Evolutionary conservation across 2,113 vertebrate genomes (phyloP).

Genomic region (Nestor notabilis): DNA sequence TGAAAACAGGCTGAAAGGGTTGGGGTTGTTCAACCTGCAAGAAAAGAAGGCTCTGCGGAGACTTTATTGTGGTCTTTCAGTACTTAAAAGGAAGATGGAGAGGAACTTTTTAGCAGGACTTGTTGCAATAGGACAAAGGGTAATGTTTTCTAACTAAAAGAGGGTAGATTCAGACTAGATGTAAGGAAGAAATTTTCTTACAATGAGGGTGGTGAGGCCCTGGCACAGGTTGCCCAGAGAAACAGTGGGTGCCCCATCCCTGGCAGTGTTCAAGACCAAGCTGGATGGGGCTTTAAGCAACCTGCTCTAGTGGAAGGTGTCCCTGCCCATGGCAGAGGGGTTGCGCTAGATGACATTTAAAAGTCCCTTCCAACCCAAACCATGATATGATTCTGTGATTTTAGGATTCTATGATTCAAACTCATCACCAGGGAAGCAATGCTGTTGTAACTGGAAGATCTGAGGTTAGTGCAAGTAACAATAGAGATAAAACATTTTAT

Average conservation of each 20-base stretch:
- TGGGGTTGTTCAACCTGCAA: not conserved
- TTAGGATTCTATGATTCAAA: not conserved
- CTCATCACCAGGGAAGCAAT: not conserved
- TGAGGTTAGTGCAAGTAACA: not conserved
- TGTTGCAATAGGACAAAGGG: not conserved
- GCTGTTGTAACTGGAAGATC: not conserved
- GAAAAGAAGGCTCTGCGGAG: not conserved
- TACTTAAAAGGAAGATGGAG: not conserved
- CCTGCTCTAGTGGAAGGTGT: not conserved
- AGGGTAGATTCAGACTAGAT: not conserved
- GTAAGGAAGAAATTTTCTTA: not conserved
- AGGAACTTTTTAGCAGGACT: fast-evolving
- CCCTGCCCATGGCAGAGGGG: too few species aligned
- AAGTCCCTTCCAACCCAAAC: not conserved
- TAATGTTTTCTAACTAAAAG: not conserved
- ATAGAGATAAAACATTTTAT: not conserved
- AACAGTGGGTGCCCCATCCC: too few species aligned
- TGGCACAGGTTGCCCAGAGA: not conserved
- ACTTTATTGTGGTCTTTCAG: not conserved
- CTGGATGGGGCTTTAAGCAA: not conserved
- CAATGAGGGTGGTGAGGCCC: not conserved
- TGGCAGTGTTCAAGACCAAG: not conserved
- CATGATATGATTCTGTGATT: not conserved
- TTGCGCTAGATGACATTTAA: too few species aligned
- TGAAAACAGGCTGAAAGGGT: fast-evolving